Evolutionary conservation across 92 coral and sea anemone species (phyloP), one percentile per base, ranked within the genome.

Genomic region (Porites rus): DNA sequence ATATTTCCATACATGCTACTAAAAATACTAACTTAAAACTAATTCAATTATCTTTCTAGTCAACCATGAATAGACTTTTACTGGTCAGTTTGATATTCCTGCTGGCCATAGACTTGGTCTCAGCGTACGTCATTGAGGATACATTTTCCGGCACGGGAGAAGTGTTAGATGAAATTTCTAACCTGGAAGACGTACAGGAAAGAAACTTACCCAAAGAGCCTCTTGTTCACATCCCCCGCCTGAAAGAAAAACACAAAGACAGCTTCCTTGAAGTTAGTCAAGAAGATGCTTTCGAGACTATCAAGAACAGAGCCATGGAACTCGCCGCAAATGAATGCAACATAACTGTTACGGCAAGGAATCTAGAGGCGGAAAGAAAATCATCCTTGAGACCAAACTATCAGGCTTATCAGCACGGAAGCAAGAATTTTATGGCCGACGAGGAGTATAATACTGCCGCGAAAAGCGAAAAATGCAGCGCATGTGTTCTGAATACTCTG

Each of bases 381-480:
- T 6, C 0, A 4, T 70, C 82, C 16, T 65, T 77, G 54, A 25
- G 54, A 7, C 59, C 59, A 58, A 0, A 10, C 82, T 77, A 60
- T 31, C 82, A 77, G 71, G 13, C 6, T 6, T 10, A 38, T 20
- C 13, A 17, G 1, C 82, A 77, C 43, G 58, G 28, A 61, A 25
- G 62, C 8, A 20, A 38, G 7, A 58, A 67, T 13, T 22, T 63
- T 14, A 16, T 25, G 11, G 7, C 8, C 4, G 58, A 62, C 70
- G 14, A 16, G 7, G 1, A 21, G 18, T 77, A 56, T 69, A 7
- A 28, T 13, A 10, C 28, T 7, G 82, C 82, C 2, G 18, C 1
- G 61, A 38, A 14, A n/a, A 77, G 82, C 24, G 82, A 77, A 62
- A 9, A 22, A 4, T 77, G 82, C 70, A 60, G 70, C 58, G 70